Evolutionary conservation across 2,797 vertebrate genomes (phyloP), one percentile per base, ranked within the genome.

Genomic region (Loriculus beryllinus): DNA sequence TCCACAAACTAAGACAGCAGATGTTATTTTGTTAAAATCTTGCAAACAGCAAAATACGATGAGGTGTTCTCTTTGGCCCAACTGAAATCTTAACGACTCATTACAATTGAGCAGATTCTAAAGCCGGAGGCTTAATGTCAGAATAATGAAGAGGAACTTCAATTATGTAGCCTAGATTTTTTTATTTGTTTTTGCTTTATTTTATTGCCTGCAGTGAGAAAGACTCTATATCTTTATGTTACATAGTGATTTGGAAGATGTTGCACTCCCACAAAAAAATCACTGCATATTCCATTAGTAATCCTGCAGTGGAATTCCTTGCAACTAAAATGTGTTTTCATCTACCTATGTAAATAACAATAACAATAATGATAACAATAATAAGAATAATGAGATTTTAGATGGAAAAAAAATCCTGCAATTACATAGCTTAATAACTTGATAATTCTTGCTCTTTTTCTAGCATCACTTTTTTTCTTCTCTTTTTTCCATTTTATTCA

Each of bases 21-120:
- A 97, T 97, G 97, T 94, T 97, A 97, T 97, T 97, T 97, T 97
- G 97, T 96, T 97, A 94, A 98, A 98, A 97, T 96, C 90, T 96
- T 96, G 48, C 93, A 97, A 93, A 97, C 96, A 97, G 95, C 76
- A 56, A 94, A 96, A 60, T 90, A 95, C 86, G 93, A 93, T 92
- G 94, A 95, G 88, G 71, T 95, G 89, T 76, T 95, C 86, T 65
- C 40, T 82, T 74, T 86, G 57, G 90, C 96, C 95, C 93, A 95
- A 91, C 59, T 74, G 43, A 97, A 97, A 96, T 95, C 78, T 96
- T 97, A 97, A 95, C 25, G 49, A 97, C 93, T 96, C 89, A 92
- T 96, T 94, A 89, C 78, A 95, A 35, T 35, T 72, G 95, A 95
- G 91, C 83, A 96, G 69, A 97, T 96, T 96, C 75, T 91, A 86